A percentile compares a stretch with the other conserved stretches of the same genome.
These are phyloP conservation scores for Psix sp. DNA, from an alignment of 1,140 invertebrate species.

Conservation along the genomic window DNA sequence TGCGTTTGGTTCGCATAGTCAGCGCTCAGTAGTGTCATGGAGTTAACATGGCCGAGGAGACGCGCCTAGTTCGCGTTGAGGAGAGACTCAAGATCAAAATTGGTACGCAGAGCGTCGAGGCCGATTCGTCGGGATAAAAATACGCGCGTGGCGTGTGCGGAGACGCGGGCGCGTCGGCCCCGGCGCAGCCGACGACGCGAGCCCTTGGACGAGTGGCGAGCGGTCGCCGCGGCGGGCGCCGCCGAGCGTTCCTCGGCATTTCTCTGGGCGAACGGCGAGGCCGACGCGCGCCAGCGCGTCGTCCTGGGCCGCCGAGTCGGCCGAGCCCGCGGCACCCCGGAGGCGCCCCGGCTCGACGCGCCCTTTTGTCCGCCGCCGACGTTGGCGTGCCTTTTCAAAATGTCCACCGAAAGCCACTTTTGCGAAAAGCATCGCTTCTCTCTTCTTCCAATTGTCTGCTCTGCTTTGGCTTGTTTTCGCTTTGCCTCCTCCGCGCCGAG, in stretches of 20 bases:
- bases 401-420: conserved; percentile 28
- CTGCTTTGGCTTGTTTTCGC: neutral
- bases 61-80: conserved; percentile 89
- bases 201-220: neutral
- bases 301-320: neutral
- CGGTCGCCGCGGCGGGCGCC: neutral
- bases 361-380: conserved; percentile 27
- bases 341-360: conserved; percentile 61
- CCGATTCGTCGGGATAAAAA: too few species aligned
- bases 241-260: neutral
- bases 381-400: conserved; percentile 28
- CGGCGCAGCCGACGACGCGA: too few species aligned
- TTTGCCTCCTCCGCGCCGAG: too few species aligned
- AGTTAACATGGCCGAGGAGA: conserved; percentile 91
- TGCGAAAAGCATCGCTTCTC: conserved; percentile 7
- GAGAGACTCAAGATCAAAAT: conserved; percentile 93
- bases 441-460: neutral
- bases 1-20: conserved; percentile 73
- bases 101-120: conserved; percentile 77
- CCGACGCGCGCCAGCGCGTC: neutral
- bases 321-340: conserved; percentile 56
- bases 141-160: too few species aligned
- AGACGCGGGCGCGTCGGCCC: too few species aligned
- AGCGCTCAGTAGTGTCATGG: conserved; percentile 78
- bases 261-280: too few species aligned